These are phyloP conservation scores for Bovichtus variegatus DNA, from an alignment of 2,797 vertebrate species.

Conservation along the genomic window DNA sequence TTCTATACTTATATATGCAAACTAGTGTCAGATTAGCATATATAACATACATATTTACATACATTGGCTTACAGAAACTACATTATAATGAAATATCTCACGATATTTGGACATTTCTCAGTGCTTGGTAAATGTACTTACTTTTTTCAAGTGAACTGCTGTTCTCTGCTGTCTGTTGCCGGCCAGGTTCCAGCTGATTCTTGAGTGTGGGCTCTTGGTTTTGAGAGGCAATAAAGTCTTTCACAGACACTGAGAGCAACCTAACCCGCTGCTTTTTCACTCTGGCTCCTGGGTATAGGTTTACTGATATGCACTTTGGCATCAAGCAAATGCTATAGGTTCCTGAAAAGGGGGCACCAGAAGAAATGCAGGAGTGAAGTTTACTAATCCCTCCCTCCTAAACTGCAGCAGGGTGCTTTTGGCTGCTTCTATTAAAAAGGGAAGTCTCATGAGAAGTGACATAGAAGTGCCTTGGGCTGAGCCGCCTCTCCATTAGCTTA, in stretches of 20 bases:
- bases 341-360: constrained; percentile 55
- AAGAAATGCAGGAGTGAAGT: constrained; percentile 42
- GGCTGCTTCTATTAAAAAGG: constrained; percentile 51
- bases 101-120: background rate
- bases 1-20: background rate
- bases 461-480: constrained; percentile 36
- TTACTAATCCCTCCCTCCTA: constrained; percentile 76
- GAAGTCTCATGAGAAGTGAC: constrained; percentile 26
- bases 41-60: background rate
- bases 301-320: constrained; percentile 74
- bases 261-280: constrained; percentile 56
- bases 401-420: constrained; percentile 55
- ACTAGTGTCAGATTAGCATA: background rate
- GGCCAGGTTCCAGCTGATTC: constrained; percentile 61
- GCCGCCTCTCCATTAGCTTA: constrained; percentile 16
- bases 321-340: constrained; percentile 61
- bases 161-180: constrained; percentile 50
- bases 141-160: constrained; percentile 50
- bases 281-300: constrained; percentile 65
- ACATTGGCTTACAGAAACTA: background rate
- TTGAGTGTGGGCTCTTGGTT: constrained; percentile 59
- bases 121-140: constrained; percentile 61
- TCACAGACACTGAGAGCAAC: constrained; percentile 62
- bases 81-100: background rate
- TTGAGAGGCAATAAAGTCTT: constrained; percentile 75